Evolutionary conservation across 2,888 invertebrate species (phyloP), one percentile per base, ranked within the genome.

Genomic region (Melipona bicolor): DNA sequence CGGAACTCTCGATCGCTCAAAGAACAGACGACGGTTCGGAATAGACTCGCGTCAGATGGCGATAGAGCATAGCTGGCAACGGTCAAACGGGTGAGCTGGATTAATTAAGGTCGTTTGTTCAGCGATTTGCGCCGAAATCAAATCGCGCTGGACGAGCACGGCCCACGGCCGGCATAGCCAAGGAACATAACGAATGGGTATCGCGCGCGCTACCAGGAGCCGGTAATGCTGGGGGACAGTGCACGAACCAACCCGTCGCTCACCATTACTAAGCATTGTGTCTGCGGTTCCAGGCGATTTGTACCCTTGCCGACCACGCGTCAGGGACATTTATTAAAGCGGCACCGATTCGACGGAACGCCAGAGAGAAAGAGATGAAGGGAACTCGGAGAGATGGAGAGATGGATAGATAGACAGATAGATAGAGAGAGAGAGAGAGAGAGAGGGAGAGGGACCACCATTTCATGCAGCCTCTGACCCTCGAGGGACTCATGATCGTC

Each of bases 21-120:
- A 62, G 77, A 76, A 69, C 73, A 36, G n/a, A 79, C 43, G 77
- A 79, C 72, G 79, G 68, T 80, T 68, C 73, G 21, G 70, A 75
- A 87, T 85, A 73, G 82, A 71, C 83, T 69, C 72, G 84, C 65
- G 82, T 83, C 83, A 87, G 82, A 83, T 79, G 85, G 85, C 77
- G 70, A 70, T 27, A 62, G 62, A 62, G 61, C 77, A 54, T 21
- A 59, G 72, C 54, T 61, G 56, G 52, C 27, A 24, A 54, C 24
- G 73, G 15, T 32, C 24, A 59, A 49, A 27, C 59, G 74, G 79
- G 85, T 77, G 86, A 79, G 81, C 77, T 78, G 89, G 91, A 93
- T 93, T 93, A 93, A 93, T 93, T 92, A 92, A 92, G 90, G 90
- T 93, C 93, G 92, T 93, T 93, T 93, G 93, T 93, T 88, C 91